phyloP scores from a whole-genome alignment of 1,140 invertebrate species.

The Dendrolimus punctatus region DNA sequence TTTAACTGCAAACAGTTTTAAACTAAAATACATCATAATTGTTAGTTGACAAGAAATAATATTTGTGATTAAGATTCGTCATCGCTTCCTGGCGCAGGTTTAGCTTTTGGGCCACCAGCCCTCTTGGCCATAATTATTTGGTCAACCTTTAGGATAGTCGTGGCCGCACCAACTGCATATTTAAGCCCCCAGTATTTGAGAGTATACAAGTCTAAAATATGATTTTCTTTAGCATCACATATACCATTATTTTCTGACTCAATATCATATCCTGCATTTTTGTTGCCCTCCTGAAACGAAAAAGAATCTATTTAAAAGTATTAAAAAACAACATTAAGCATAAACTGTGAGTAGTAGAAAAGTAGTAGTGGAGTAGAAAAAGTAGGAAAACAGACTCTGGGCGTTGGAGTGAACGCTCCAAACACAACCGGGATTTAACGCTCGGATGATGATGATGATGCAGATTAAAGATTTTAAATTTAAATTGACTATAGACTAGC shows the following conservation, averaged over 20 bases:
- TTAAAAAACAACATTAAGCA: neutral
- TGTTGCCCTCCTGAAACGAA: constrained; percentile 80
- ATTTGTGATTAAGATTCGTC: constrained; percentile 74
- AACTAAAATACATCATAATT: constrained; percentile 9
- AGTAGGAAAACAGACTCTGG: too few species aligned
- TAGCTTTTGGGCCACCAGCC: constrained; percentile 94
- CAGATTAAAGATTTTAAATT: too few species aligned
- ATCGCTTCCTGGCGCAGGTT: constrained; percentile 78
- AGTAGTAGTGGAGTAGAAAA: too few species aligned
- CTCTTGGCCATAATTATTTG: constrained; percentile 99
- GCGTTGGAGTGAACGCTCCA: too few species aligned
- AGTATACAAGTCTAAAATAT: constrained; percentile 89
- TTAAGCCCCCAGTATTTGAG: constrained; percentile 96
- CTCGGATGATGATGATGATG: too few species aligned
- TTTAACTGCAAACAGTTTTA: neutral
- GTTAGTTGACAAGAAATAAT: constrained; percentile 8
- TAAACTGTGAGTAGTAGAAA: too few species aligned
- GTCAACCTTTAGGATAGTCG: constrained; percentile 97
- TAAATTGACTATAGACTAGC: too few species aligned
- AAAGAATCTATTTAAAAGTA: constrained; percentile 5
- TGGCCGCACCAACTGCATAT: constrained; percentile 94
- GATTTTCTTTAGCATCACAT: constrained; percentile 82
- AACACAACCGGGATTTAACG: too few species aligned
- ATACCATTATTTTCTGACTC: constrained; percentile 80
- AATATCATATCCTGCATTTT: constrained; percentile 91